phyloP scores from a whole-genome alignment of 2,888 invertebrate genomes.

The Diachrysia chrysitis region DNA sequence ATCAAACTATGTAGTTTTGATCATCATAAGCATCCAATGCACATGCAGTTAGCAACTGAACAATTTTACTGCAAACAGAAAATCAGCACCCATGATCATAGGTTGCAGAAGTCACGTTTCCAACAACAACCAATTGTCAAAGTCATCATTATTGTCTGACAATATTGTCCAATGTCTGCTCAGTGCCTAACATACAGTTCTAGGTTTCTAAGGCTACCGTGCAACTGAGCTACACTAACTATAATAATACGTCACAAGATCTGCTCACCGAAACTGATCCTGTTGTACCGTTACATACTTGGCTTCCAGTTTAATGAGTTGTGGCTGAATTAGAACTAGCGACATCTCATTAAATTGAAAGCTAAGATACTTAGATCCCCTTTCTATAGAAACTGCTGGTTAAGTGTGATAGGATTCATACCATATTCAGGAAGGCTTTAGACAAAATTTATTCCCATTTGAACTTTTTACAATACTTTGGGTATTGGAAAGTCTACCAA shows the following conservation, averaged over 20 bases:
- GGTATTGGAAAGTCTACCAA: no score
- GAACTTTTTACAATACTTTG: no score
- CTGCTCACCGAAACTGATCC: neutral
- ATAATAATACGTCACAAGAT: neutral
- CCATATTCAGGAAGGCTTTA: neutral
- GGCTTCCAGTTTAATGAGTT: conserved; percentile 3
- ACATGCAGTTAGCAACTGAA: neutral
- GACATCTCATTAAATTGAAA: conserved; percentile 3
- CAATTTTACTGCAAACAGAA: no score
- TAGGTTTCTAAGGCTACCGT: neutral
- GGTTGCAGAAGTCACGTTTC: no score
- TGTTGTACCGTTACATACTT: neutral
- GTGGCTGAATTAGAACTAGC: neutral
- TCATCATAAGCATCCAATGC: conserved; percentile 40
- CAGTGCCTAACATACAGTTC: no score
- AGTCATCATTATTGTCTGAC: no score
- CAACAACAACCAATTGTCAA: no score
- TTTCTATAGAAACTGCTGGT: neutral
- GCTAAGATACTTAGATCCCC: neutral
- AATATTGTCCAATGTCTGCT: no score
- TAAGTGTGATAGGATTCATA: neutral
- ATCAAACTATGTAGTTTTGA: conserved; percentile 42
- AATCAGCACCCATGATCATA: no score
- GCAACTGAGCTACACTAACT: conserved; percentile 8
- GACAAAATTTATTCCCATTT: neutral